Base-by-base conservation (phyloP, 2,797 vertebrate species). In the Pipistrellus pipistrellus region DNA sequence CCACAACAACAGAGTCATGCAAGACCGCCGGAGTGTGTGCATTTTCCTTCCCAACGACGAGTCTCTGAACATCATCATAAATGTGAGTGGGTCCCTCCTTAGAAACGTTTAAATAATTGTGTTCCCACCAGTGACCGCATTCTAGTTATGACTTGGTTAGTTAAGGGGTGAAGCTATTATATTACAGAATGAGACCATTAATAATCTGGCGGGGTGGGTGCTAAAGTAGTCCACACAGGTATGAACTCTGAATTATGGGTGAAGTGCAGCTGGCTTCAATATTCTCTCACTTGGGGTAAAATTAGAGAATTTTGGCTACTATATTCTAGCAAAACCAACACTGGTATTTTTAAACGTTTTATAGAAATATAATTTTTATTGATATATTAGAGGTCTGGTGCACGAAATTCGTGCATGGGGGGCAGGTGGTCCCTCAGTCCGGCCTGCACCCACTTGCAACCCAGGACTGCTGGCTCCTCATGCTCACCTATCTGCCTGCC, bases 1-100 rank as follows among this genome's bases (percentile, higher is more conserved):
- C 97, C 99, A 99, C 96, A 99, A 99, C 98, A 99, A 99, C 98
- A 99, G 99, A 99, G 98, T 99, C 98, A 99, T 99, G 99, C 99
- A 99, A 98, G 99, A 99, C 98, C 99, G 99, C 96, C 99, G 99
- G 97, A 99, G 99, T 69, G 99, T 99, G 92, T 99, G 99, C 97
- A 99, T 99, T 96, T 99, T 99, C 98, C 99, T 99, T 96, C 99
- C 99, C 94, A 99, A 99, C 1, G 99, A 99, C 59, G 99, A 99
- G 96, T 99, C 99, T 1, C 99, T 99, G 97, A 99, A 99, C 95
- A 99, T 99, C 98, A 99, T 99, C 96, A 99, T 99, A 96, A 99
- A 99, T 57, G 99, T 99, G 97, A 99, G 99, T 97, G 64, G 21
- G 38, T 23, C 14, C 66, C 27, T 14, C 53, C 55, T 75, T 4